Evolutionary conservation across 2,888 invertebrate genomes (phyloP), one percentile per base, ranked within the genome.

Genomic region (Drosophila birchii): DNA sequence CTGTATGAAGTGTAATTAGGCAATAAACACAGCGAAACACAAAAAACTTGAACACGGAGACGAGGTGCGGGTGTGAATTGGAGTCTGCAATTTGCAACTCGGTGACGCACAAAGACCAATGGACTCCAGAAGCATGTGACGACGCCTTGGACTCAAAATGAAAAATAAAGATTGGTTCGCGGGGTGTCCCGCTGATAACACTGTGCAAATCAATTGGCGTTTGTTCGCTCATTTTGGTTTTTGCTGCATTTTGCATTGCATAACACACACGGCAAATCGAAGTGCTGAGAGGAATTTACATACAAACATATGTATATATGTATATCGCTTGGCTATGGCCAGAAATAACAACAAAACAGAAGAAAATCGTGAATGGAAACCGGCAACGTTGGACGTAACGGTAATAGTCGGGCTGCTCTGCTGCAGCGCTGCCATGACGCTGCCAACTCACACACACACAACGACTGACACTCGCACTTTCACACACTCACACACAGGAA

Each of bases 61-160:
- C 14, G 12, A 20, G 29, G 43, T 5, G 73, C 20, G 39, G 43
- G 55, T 51, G 47, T 38, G 61, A 79, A 73, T 58, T 69, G 39
- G 29, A 83, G 56, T 55, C 51, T 20, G 14, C n/a, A 55, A 57
- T 26, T 45, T 39, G 41, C 54, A 76, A 41, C 47, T 58, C 32
- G 54, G 53, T 87, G 89, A 81, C 87, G 79, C 85, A 82, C 79
- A 88, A 84, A 84, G 81, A 39, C 72, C 62, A 76, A 45, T n/a
- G 43, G 18, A 32, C 71, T 32, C 47, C 29, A 5, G 12, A 6
- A 69, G 66, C 87, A 88, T 86, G 84, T 82, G 81, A 86, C 80
- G 49, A 51, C 32, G 49, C 32, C 20, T 32, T 7, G 8, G 4
- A 83, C 12, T 49, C 51, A 60, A 55, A 20, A n/a, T n/a, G n/a